Evolutionary conservation across 2,113 vertebrate species (phyloP).

Genomic region (Zosterops hypoxanthus): DNA sequence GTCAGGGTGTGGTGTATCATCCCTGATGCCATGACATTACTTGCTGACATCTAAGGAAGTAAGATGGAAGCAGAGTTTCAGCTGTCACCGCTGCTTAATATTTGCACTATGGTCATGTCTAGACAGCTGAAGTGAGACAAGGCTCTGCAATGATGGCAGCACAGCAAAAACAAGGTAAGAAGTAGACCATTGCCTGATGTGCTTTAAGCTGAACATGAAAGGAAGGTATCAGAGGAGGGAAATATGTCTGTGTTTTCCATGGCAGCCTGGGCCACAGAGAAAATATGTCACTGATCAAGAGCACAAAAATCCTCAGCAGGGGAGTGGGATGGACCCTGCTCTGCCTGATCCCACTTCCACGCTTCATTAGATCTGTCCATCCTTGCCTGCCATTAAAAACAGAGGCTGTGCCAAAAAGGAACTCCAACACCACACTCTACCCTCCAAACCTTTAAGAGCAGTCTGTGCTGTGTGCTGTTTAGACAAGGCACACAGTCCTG

Average conservation of each 20-base stretch:
- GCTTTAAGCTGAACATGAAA: neutral
- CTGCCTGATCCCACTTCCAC: neutral
- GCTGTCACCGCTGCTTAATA: neutral
- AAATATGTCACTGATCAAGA: neutral
- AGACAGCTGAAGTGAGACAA: neutral
- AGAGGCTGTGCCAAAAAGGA: neutral
- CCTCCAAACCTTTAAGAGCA: neutral
- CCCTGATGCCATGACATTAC: neutral
- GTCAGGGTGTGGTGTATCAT: neutral
- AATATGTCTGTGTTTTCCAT: neutral
- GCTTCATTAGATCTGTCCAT: neutral
- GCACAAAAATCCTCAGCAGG: neutral
- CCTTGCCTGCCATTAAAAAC: neutral
- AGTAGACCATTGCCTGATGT: neutral
- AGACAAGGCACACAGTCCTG: neutral
- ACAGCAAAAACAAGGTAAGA: neutral
- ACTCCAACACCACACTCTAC: neutral
- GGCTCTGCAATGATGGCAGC: neutral
- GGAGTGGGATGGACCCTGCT: neutral
- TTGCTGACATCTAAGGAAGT: conserved; percentile 23
- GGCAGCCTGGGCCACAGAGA: neutral
- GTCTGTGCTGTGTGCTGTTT: neutral
- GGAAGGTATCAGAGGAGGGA: neutral
- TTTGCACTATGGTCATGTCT: conserved; percentile 10
- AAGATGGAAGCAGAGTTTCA: conserved; percentile 20